Evolutionary conservation across 1,140 invertebrate genomes (phyloP), one percentile per base, ranked within the genome.

Genomic region (Eufriesea mexicana): DNA sequence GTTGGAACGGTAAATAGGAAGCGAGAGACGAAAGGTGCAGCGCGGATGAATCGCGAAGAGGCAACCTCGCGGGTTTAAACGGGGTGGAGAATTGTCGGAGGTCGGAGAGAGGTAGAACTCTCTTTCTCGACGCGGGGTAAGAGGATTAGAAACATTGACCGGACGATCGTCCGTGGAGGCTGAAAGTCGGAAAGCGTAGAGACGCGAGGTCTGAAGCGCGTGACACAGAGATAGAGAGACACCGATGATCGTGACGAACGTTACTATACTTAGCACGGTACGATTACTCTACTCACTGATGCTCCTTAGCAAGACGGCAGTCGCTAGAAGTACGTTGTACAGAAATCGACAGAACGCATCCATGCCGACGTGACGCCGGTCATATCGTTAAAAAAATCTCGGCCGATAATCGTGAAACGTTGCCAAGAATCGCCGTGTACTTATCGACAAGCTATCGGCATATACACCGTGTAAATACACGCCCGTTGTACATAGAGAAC

Each of bases 281-380:
- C 20, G 42, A 47, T 42, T 28, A 45, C n/a, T 66, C 80, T 86
- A 92, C 91, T 92, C 90, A 92, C 91, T 92, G 88, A 92, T 90
- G 83, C 80, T 91, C 84, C 90, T 90, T 54, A 92, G 84, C 81
- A 91, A 83, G 81, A 87, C 80, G 79, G 86, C 77, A 83, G 87
- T 83, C 76, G 87, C 78, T 79, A 92, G 80, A 62, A 92, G 76
- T 70, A 91, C 86, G 85, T 89, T 91, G 86, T 75, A 86, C 64
- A 92, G 89, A 86, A 85, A 90, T 49, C 89, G 91, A 87, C 85
- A 91, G 77, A 91, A 76, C 64, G 80, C 76, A 77, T 91, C 88
- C 90, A 91, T 91, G 84, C 79, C 83, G 81, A 68, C 76, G 72
- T 74, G 78, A 83, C 62, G 79, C 67, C 79, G 83, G 87, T 89